Base-by-base conservation (phyloP, 2,888 invertebrate species). In the Trilocha varians region DNA sequence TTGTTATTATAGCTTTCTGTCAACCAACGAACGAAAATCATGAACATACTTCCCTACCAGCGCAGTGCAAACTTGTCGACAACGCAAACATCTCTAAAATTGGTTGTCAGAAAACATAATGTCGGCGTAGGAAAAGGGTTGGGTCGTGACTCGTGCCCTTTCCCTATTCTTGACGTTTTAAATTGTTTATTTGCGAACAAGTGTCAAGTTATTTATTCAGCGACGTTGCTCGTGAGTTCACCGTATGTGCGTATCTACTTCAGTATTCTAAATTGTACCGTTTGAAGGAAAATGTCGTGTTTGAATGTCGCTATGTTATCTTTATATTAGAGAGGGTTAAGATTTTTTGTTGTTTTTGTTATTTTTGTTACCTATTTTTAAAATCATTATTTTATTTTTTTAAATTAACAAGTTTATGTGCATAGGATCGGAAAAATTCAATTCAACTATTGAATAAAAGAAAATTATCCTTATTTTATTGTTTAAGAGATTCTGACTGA, bases 181-280 rank as follows among this genome's bases (percentile, higher is more conserved):
- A 84, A 84, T 83, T 85, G 82, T 85, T 83, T 84, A 80, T 83
- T 83, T 82, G 71, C 70, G 67, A 76, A 79, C 84, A 80, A 80
- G 79, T 79, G 82, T 82, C 80, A 71, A 78, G 77, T 78, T 78
- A 79, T 82, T 83, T 82, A 82, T 80, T 83, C 75, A 79, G 63
- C 54, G 66, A 68, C 47, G 53, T 46, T 54, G 55, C 50, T 54
- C 38, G 40, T 42, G 53, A 47, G 49, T 47, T 47, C 47, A 45
- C 44, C 34, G 18, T 34, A 25, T 25, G 25, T 25, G 25, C 11
- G 25, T 11, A 6, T 25, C 4, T 25, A 4, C 25, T 25, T 25
- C 8, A 25, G 25, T 5, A 2, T 25, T 25, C 25, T 25, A 25
- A 25, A 25, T 25, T 25, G 25, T 4, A 11, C 25, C 5, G 25